Evolutionary conservation across 2,113 vertebrate genomes (phyloP).

Genomic region (Periophthalmus modestus): DNA sequence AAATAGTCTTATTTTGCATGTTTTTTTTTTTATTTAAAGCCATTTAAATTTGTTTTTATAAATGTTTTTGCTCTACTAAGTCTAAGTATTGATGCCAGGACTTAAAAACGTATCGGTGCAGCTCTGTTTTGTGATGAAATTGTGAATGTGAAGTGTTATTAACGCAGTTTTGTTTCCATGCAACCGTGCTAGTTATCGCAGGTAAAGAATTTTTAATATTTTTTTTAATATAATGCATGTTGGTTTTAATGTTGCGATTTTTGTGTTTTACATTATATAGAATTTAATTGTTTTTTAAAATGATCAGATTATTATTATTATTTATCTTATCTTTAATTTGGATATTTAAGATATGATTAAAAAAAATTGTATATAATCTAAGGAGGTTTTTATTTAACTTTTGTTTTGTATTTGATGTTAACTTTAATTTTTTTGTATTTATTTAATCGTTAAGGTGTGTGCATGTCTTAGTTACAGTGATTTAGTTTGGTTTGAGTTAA

Average conservation of each 20-base stretch:
- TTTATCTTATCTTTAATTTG: neutral
- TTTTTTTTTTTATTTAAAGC: too few species aligned
- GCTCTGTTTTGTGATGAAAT: conserved; percentile 25
- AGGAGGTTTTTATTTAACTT: neutral
- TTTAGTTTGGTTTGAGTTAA: neutral
- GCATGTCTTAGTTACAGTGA: neutral
- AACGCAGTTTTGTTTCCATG: conserved; percentile 14
- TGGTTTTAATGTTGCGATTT: neutral
- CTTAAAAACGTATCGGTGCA: conserved; percentile 10
- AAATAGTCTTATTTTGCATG: too few species aligned
- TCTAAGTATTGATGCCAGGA: too few species aligned
- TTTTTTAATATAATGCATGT: neutral
- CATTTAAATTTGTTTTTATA: too few species aligned
- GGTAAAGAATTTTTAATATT: neutral
- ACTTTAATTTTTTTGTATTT: neutral
- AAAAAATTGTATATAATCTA: neutral
- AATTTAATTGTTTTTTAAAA: neutral
- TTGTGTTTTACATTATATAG: neutral
- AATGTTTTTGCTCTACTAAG: too few species aligned
- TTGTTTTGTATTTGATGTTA: neutral
- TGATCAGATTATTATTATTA: neutral
- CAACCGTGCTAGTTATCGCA: neutral
- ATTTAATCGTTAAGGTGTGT: neutral
- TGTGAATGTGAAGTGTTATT: conserved; percentile 10
- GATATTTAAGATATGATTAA: neutral